A percentile compares a stretch with the other conserved stretches of the same genome.
Conservation (phyloP, 2,797 vertebrate genomes). For the Tympanoctomys barrerae region DNA sequence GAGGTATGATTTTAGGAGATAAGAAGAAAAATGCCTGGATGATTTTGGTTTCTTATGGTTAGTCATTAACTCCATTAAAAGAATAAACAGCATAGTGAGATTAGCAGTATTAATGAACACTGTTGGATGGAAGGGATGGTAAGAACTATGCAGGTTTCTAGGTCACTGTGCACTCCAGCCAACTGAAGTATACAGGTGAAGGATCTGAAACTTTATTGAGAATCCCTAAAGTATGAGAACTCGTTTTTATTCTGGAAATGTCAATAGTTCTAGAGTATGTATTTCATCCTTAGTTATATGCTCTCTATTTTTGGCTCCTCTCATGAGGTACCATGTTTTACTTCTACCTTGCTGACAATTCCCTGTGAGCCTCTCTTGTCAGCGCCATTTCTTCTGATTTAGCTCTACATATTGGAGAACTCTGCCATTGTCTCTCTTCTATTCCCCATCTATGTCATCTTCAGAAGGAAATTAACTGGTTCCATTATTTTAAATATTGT, state of each 20-base stretch:
- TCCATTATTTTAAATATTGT: slow-evolving; percentile 18
- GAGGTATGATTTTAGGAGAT: background rate
- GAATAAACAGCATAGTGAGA: background rate
- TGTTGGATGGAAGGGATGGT: background rate
- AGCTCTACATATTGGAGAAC: background rate
- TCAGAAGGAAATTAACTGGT: background rate
- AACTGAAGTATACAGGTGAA: background rate
- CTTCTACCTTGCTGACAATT: background rate
- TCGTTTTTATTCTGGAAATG: background rate
- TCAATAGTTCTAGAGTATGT: background rate
- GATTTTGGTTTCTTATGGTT: background rate
- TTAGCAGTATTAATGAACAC: background rate
- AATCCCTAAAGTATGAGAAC: background rate
- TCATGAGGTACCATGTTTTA: background rate
- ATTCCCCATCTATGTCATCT: background rate
- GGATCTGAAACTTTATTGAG: background rate
- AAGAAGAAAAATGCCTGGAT: background rate
- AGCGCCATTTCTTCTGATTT: background rate
- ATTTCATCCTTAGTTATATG: background rate
- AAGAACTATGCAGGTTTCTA: background rate
- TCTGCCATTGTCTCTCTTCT: background rate
- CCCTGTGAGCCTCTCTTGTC: background rate
- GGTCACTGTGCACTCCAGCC: background rate
- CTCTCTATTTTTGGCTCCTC: background rate
- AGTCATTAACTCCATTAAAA: background rate